Evolutionary conservation across 2,888 invertebrate genomes (phyloP).

Genomic region (Digitonthophagus gazella): DNA sequence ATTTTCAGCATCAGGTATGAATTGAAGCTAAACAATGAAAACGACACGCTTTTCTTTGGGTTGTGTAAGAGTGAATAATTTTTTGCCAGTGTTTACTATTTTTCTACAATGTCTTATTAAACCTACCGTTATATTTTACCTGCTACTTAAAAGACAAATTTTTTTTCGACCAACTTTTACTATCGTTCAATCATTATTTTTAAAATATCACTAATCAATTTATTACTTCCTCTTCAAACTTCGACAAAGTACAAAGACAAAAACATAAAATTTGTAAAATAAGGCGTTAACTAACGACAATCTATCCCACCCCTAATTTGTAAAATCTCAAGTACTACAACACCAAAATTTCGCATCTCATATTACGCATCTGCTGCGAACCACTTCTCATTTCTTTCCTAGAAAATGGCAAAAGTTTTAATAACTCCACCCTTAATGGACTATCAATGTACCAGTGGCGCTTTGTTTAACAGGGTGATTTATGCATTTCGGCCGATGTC

Average conservation of each 20-base stretch:
- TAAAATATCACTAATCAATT: background rate
- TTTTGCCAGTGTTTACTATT: background rate
- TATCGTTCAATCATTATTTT: background rate
- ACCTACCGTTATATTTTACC: background rate
- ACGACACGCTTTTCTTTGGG: background rate
- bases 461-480: slow-evolving; percentile 10
- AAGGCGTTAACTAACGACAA: background rate
- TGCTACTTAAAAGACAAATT: background rate
- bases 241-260: background rate
- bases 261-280: background rate
- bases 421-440: slow-evolving; percentile 2
- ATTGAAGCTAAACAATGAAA: background rate
- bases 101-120: background rate
- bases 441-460: slow-evolving; percentile 5
- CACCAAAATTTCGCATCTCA: background rate
- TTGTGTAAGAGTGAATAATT: background rate
- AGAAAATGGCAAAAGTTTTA: slow-evolving; percentile 1
- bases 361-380: slow-evolving; percentile 3
- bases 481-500: slow-evolving; percentile 10
- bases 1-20: background rate
- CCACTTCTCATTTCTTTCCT: background rate
- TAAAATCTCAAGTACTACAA: slow-evolving; percentile 16
- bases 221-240: background rate
- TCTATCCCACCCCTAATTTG: slow-evolving; percentile 2
- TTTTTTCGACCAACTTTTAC: background rate